Conservation (phyloP, 2,113 vertebrate species). For the Pseudonaja textilis region DNA sequence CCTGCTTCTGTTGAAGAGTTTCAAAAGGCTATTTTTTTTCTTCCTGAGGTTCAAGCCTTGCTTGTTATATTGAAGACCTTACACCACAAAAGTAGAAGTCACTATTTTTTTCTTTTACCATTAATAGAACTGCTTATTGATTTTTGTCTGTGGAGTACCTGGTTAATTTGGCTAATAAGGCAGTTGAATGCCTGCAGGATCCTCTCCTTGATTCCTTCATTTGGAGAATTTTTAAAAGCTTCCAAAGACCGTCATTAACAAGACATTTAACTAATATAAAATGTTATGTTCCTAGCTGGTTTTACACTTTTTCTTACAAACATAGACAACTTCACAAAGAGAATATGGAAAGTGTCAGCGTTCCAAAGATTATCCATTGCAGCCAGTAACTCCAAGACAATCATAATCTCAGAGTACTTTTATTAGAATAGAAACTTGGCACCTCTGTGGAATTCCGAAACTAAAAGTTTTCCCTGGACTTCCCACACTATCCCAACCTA, state of each 20-base stretch:
- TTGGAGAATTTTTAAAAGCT: neutral
- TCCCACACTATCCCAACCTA: no score
- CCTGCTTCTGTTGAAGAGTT: neutral
- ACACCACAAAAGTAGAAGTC: neutral
- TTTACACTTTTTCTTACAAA: neutral
- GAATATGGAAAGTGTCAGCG: no score
- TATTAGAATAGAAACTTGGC: no score
- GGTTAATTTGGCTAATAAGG: conserved; percentile 18
- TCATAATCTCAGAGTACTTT: no score
- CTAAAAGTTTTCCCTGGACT: no score
- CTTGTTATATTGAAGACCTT: conserved; percentile 21
- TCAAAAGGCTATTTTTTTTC: conserved; percentile 2
- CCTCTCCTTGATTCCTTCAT: neutral
- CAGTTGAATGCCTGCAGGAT: neutral
- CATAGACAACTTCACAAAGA: neutral
- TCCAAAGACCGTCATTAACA: neutral
- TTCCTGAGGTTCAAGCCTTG: conserved; percentile 4
- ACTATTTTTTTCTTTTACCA: neutral
- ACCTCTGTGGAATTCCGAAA: no score
- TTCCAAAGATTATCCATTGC: no score
- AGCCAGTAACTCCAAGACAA: no score
- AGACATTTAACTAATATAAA: neutral
- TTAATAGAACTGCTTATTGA: conserved; percentile 9
- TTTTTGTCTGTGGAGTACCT: neutral
- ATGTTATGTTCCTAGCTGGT: neutral